Evolutionary conservation across 2,113 vertebrate species (phyloP), one percentile per base, ranked within the genome.

Genomic region (Lepisosteus oculatus): DNA sequence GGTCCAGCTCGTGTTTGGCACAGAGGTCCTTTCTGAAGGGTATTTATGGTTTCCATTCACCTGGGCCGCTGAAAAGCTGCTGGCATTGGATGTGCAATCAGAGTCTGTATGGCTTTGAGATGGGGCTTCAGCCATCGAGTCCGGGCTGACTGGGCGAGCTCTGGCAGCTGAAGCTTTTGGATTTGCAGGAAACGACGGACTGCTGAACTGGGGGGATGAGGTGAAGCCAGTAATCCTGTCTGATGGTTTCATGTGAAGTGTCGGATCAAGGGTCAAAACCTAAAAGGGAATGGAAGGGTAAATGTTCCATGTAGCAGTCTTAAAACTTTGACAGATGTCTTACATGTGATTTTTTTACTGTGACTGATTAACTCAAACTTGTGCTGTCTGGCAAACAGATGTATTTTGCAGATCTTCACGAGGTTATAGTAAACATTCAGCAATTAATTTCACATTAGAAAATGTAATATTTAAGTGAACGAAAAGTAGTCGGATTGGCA

Each of bases 241-340:
- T 1, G 81, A 88, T 55, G 93, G 93, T 29, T 91, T 94, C 86
- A 82, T 80, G 47, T 92, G 92, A 6, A 87, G 79, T 0, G 86
- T 86, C 2, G 93, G 91, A 72, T 97, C 94, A 43, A 95, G 78
- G 0, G 92, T 93, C 81, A 94, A 82, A 55, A 95, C 80, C 97
- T 99, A 72, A 41, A 80, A 81, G 81, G 0, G 68, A 77, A 68
- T 81, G 41, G 77, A 78, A 55, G 6, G 43, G 3, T 67, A 66
- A 51, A 73, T 44, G 0, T 4, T 8, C 69, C n/a, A 12, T 61
- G 65, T 11, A 2, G 69, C 3, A 66, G 0, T 15, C 67, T 66
- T 67, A 44, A 12, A 76, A 9, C 47, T 5, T 9, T 51, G 5
- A 9, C 9, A 9, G 5, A 9, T 51, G 47, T 5, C 47, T 51